Percentiles rank a stretch among this genome's conserved stretches.
Conservation (phyloP, 2,797 vertebrate genomes). For the Sebastes dallii region DNA sequence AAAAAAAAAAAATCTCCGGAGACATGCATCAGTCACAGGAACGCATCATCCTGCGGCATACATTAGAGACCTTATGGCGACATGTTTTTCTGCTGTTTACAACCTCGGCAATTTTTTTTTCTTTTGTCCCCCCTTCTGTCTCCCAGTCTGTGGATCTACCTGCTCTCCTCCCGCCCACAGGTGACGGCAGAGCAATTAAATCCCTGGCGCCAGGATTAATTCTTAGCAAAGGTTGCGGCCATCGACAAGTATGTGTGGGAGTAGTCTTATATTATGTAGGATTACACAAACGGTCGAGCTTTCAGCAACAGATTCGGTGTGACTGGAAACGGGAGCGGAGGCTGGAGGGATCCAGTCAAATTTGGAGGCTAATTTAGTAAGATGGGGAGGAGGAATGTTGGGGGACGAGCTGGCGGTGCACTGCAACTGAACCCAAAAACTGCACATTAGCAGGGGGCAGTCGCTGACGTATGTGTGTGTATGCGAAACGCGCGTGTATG, state of each 20-base stretch:
- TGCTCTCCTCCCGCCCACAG: constrained; percentile 19
- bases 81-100: constrained; percentile 61
- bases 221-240: constrained; percentile 20
- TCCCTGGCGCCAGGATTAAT: constrained; percentile 20
- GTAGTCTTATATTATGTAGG: constrained; percentile 31
- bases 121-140: not conserved
- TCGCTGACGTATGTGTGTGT: constrained; percentile 59
- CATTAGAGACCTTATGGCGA: constrained; percentile 60
- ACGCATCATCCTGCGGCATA: constrained; percentile 53
- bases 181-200: constrained; percentile 42
- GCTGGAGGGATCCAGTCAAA: constrained; percentile 49
- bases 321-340: constrained; percentile 38
- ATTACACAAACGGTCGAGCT: constrained; percentile 27
- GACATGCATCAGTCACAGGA: constrained; percentile 60
- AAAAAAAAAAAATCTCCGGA: constrained; percentile 40
- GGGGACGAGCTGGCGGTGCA: constrained; percentile 50
- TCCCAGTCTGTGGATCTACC: constrained; percentile 25
- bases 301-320: constrained; percentile 31
- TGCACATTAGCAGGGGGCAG: constrained; percentile 57
- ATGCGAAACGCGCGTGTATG: constrained; percentile 28
- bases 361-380: constrained; percentile 56
- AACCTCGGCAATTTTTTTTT: constrained; percentile 5
- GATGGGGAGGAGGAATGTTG: constrained; percentile 42
- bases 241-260: constrained; percentile 37
- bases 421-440: constrained; percentile 68